phyloP scores from a whole-genome alignment of 2,113 vertebrate genomes.

The Vulpes vulpes region DNA sequence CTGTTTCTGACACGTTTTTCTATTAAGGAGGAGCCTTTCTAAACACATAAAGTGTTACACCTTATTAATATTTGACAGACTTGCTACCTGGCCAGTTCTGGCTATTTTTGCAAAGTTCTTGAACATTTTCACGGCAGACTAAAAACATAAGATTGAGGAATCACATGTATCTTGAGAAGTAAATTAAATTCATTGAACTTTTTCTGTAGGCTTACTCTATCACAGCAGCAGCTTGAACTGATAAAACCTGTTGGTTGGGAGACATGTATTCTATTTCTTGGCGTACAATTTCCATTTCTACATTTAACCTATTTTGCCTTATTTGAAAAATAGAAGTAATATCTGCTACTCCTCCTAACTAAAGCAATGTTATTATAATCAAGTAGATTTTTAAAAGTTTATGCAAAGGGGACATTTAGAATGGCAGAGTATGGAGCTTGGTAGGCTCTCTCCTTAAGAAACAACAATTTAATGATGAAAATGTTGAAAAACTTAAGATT shows the following conservation, averaged over 20 bases:
- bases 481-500: not conserved
- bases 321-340: slow-evolving; percentile 48
- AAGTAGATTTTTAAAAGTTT: slow-evolving; percentile 17
- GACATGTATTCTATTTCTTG: slow-evolving; percentile 38
- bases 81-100: not conserved
- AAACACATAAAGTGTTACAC: not conserved
- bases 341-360: not conserved
- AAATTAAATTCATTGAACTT: slow-evolving; percentile 39
- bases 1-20: slow-evolving; percentile 18
- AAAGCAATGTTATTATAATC: not conserved
- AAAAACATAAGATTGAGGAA: not conserved
- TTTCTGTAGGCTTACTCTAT: not conserved
- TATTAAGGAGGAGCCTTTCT: not conserved
- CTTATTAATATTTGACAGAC: slow-evolving; percentile 3
- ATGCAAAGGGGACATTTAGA: not conserved
- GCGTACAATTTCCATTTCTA: slow-evolving; percentile 22
- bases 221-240: slow-evolving; percentile 3
- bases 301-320: slow-evolving; percentile 31
- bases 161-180: not conserved
- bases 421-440: not conserved
- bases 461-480: not conserved
- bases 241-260: not conserved
- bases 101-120: slow-evolving; percentile 9
- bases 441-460: not conserved
- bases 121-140: not conserved